Evolutionary conservation across 2,797 vertebrate species (phyloP).

Genomic region (Zenarchopterus dispar): DNA sequence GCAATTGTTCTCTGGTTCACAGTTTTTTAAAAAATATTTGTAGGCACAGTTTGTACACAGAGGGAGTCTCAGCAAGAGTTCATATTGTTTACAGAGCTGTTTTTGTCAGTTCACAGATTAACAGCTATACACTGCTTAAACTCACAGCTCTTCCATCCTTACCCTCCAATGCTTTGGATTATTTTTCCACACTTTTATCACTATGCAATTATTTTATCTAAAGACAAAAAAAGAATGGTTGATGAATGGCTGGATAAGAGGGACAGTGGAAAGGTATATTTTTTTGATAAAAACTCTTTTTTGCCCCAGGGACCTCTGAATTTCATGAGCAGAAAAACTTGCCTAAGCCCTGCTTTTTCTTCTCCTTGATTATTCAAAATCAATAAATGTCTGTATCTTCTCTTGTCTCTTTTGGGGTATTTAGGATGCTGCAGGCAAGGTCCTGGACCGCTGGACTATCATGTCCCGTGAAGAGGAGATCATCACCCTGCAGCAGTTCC

Average conservation of each 20-base stretch:
- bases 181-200: constrained; percentile 78
- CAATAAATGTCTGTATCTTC: constrained; percentile 93
- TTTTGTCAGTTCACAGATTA: constrained; percentile 69
- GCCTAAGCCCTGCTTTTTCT: constrained; percentile 61
- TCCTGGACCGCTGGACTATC: constrained; percentile 99
- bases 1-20: constrained; percentile 34
- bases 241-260: constrained; percentile 42
- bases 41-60: constrained; percentile 54
- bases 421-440: constrained; percentile 99
- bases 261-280: constrained; percentile 21
- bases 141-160: constrained; percentile 64
- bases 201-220: constrained; percentile 71
- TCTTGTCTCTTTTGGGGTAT: constrained; percentile 91
- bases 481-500: constrained; percentile 99
- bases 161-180: constrained; percentile 68
- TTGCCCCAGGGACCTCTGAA: constrained; percentile 75
- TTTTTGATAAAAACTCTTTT: constrained; percentile 75
- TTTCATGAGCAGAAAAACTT: constrained; percentile 79
- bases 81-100: constrained; percentile 66
- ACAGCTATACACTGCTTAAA: constrained; percentile 63
- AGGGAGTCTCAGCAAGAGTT: constrained; percentile 70
- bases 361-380: constrained; percentile 89
- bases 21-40: constrained; percentile 48
- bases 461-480: constrained; percentile 99
- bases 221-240: constrained; percentile 34